Base-by-base conservation (phyloP, 2,888 invertebrate species). In the Toxonevra muliebris region DNA sequence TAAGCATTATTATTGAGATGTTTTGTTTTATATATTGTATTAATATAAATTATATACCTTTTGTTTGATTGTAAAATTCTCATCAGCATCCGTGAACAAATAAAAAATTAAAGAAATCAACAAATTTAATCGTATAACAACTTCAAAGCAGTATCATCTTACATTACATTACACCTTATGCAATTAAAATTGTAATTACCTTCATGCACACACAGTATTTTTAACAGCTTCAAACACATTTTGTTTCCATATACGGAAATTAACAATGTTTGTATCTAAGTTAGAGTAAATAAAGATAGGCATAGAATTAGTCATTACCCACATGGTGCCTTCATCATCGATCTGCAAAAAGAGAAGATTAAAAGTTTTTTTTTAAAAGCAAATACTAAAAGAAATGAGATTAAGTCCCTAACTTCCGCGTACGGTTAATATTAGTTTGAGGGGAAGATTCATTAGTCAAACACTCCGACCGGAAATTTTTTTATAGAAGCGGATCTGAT, bases 291-390 rank as follows among this genome's bases (percentile, higher is more conserved):
- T 87, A 76, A 90, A 92, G 1, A 87, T 86, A 0, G 91, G 92
- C 81, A 93, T 87, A 0, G 88, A 88, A 79, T 92, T 92, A 0
- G 90, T 88, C 77, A 92, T 87, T 13, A 92, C 85, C 89, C 92
- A 92, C 9, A 92, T 87, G 62, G 88, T 88, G 66, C 88, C 87
- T n/a, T 88, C 86, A 1, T 87, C 87, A n/a, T 88, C 88, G 54
- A 92, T 86, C 82, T 90, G 83, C 5, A 65, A 68, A 43, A 9
- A 40, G 11, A 13, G 5, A 4, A 11, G 40, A n/a, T n/a, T n/a
- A n/a, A n/a, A n/a, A n/a, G n/a, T n/a, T n/a, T n/a, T n/a, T n/a
- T n/a, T n/a, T n/a, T n/a, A 67, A 71, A 41, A 57, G 15, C 10
- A 40, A 12, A 15, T 20, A 40, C n/a, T 15, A 41, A 45, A 58